Conservation (phyloP, 2,113 vertebrate genomes). For the Apteryx owenii region DNA sequence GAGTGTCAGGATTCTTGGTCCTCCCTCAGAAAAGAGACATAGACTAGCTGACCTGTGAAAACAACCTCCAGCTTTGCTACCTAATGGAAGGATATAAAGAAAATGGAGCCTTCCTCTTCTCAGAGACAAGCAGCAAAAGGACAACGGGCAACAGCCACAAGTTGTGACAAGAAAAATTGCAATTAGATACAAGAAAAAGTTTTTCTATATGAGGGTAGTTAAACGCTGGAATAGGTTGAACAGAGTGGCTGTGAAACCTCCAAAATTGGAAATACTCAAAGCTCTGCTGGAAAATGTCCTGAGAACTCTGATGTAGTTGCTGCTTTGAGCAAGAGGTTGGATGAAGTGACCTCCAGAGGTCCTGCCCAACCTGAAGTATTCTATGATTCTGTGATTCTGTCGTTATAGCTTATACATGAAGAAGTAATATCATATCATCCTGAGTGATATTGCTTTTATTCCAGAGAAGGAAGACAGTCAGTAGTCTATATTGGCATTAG, state of each 20-base stretch:
- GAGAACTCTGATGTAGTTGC: background rate
- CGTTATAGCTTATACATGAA: background rate
- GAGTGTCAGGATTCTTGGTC: background rate
- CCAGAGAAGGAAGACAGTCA: background rate
- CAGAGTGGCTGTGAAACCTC: background rate
- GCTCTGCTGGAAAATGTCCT: background rate
- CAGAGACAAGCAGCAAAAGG: background rate
- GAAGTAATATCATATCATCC: background rate
- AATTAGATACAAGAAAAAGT: too few species aligned
- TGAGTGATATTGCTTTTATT: background rate
- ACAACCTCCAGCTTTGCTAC: background rate
- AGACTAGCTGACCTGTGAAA: background rate
- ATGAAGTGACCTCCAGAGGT: background rate
- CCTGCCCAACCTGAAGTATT: background rate
- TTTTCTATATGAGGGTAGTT: background rate
- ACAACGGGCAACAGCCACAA: fast-evolving
- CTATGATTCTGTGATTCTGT: background rate
- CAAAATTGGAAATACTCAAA: background rate
- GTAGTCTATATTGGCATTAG: background rate
- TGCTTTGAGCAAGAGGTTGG: background rate
- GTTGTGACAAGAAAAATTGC: background rate
- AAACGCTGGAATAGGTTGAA: fast-evolving
- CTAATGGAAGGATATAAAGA: background rate
- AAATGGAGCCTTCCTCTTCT: background rate
- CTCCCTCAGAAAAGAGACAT: background rate